These are phyloP conservation scores for Eubasilissa regina DNA, from an alignment of 1,140 invertebrate species.

Conservation along the genomic window DNA sequence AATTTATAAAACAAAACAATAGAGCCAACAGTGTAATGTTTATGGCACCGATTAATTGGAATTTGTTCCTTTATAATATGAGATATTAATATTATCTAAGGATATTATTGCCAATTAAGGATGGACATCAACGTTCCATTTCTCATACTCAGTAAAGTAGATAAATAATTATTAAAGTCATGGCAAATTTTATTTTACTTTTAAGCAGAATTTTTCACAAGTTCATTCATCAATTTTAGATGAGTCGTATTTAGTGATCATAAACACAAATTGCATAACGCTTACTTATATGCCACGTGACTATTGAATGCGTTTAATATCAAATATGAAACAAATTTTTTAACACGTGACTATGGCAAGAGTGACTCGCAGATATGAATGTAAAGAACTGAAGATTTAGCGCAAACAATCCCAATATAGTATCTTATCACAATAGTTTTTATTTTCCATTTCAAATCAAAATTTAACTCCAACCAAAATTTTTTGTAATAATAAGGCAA, in stretches of 20 bases:
- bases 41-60: slow-evolving; percentile 32
- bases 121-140: background rate
- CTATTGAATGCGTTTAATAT: too few relatives aligned
- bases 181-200: background rate
- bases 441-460: background rate
- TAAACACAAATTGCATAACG: too few relatives aligned
- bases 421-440: too few relatives aligned
- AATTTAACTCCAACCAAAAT: background rate
- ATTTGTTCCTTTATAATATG: slow-evolving; percentile 7
- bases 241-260: too few relatives aligned
- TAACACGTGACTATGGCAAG: too few relatives aligned
- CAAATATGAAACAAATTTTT: too few relatives aligned
- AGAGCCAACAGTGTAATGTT: slow-evolving; percentile 2
- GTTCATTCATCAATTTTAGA: too few relatives aligned
- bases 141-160: background rate
- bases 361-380: too few relatives aligned
- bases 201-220: too few relatives aligned
- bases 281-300: too few relatives aligned
- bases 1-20: slow-evolving; percentile 13
- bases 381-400: too few relatives aligned
- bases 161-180: background rate
- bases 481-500: background rate
- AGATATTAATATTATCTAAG: background rate
- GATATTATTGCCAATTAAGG: slow-evolving; percentile 11
- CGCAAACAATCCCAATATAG: too few relatives aligned